phyloP scores from a whole-genome alignment of 2,888 invertebrate genomes.

The Sthenelais limicola region DNA sequence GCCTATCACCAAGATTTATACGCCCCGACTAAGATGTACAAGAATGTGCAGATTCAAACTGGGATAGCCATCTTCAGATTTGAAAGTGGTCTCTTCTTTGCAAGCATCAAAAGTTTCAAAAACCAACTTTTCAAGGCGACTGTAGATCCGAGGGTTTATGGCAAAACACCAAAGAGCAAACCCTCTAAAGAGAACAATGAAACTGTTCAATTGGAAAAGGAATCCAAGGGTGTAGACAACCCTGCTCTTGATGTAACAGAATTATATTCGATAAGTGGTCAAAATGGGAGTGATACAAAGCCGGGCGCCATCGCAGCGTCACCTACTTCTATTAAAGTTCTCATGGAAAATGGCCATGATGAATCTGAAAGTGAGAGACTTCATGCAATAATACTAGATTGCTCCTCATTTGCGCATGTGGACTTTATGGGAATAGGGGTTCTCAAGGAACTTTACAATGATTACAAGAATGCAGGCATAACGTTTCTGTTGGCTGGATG shows the following conservation, averaged over 20 bases:
- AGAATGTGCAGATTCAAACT: not conserved
- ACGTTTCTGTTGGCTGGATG: conserved; percentile 56
- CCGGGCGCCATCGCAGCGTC: not conserved
- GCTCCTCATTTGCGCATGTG: conserved; percentile 61
- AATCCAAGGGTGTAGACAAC: no score
- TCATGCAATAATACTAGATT: conserved; percentile 59
- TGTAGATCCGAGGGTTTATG: conserved; percentile 64
- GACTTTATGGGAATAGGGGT: conserved; percentile 62
- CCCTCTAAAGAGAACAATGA: no score
- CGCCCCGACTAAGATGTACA: not conserved
- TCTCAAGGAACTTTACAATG: conserved; percentile 55
- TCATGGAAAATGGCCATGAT: not conserved
- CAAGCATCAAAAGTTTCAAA: conserved; percentile 68
- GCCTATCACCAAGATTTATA: conserved; percentile 47
- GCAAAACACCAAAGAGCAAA: no score
- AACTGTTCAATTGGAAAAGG: no score
- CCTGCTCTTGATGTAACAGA: not conserved
- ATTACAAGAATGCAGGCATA: conserved; percentile 53
- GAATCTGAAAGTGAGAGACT: not conserved
- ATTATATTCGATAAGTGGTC: not conserved
- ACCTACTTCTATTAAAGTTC: not conserved
- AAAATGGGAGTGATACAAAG: not conserved
- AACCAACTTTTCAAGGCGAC: conserved; percentile 62
- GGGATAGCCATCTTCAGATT: conserved; percentile 67
- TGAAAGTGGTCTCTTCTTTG: conserved; percentile 67